These are phyloP conservation scores for Yponomeuta sedellus DNA, from an alignment of 2,888 invertebrate genomes.

Conservation along the genomic window DNA sequence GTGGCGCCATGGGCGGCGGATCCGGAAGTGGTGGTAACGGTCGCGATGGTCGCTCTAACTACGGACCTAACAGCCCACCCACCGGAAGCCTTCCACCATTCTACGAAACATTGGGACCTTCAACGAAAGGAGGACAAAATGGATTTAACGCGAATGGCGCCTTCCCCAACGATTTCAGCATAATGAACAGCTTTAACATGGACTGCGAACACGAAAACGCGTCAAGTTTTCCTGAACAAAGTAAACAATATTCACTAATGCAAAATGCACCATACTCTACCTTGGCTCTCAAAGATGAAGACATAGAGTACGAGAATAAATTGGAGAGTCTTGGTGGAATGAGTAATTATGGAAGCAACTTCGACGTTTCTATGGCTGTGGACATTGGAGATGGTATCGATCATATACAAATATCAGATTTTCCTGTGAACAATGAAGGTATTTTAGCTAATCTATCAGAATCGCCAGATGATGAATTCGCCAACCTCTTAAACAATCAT, in stretches of 20 bases:
- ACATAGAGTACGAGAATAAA: conserved; percentile 85
- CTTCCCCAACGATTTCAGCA: conserved; percentile 81
- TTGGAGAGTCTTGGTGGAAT: conserved; percentile 81
- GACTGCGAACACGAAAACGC: conserved; percentile 83
- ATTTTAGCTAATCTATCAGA: conserved; percentile 87
- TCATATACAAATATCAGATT: conserved; percentile 88
- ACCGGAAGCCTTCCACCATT: conserved; percentile 93
- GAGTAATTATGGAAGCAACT: conserved; percentile 78
- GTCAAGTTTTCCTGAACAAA: conserved; percentile 69
- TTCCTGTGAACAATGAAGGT: conserved; percentile 81
- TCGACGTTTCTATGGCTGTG: conserved; percentile 90
- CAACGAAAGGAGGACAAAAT: conserved; percentile 84
- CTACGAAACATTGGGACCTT: conserved; percentile 84
- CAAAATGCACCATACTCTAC: conserved; percentile 88
- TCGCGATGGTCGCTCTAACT: conserved; percentile 88
- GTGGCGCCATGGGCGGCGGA: conserved; percentile 79
- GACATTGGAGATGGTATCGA: conserved; percentile 88
- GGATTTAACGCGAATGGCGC: conserved; percentile 82
- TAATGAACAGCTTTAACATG: conserved; percentile 84
- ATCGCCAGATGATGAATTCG: conserved; percentile 84
- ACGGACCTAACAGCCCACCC: conserved; percentile 91
- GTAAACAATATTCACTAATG: conserved; percentile 86
- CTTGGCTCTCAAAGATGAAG: conserved; percentile 86
- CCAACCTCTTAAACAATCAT: conserved; percentile 83
- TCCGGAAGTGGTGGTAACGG: conserved; percentile 87